Conservation (phyloP, 2,888 invertebrate genomes). For the Thysanoteuthis rhombus region DNA sequence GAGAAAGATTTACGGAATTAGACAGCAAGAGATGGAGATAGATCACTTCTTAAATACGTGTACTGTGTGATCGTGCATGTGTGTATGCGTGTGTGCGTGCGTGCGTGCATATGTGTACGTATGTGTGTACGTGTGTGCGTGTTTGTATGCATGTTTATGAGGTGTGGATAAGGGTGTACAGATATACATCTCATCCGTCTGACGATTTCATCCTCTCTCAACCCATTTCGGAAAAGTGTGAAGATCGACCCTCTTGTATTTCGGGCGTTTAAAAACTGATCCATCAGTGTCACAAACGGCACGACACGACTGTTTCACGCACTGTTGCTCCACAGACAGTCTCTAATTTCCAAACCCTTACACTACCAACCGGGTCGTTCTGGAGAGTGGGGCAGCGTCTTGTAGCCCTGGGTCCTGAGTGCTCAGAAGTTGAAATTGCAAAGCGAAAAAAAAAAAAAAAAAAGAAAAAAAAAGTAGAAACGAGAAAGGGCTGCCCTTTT, state of each 20-base stretch:
- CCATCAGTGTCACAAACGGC: background rate
- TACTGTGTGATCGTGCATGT: background rate
- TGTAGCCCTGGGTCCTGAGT: background rate
- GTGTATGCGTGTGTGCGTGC: background rate
- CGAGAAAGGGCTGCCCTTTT: background rate
- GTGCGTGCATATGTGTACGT: background rate
- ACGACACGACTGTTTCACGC: background rate
- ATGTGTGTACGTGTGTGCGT: no score
- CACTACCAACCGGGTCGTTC: background rate
- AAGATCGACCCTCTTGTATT: background rate
- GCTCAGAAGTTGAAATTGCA: background rate
- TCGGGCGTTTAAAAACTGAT: background rate
- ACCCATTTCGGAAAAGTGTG: background rate
- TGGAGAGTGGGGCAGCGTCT: background rate
- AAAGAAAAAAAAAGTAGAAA: no score
- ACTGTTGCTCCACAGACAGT: background rate
- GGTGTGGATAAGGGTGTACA: background rate
- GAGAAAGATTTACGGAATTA: background rate
- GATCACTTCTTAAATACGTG: no score
- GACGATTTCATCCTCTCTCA: background rate
- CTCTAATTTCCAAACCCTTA: background rate
- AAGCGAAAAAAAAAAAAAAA: background rate
- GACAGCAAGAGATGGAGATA: background rate
- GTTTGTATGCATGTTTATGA: background rate
- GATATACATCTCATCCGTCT: background rate